These are phyloP conservation scores for Xiphias gladius DNA, from an alignment of 2,113 vertebrate genomes.

Conservation along the genomic window DNA sequence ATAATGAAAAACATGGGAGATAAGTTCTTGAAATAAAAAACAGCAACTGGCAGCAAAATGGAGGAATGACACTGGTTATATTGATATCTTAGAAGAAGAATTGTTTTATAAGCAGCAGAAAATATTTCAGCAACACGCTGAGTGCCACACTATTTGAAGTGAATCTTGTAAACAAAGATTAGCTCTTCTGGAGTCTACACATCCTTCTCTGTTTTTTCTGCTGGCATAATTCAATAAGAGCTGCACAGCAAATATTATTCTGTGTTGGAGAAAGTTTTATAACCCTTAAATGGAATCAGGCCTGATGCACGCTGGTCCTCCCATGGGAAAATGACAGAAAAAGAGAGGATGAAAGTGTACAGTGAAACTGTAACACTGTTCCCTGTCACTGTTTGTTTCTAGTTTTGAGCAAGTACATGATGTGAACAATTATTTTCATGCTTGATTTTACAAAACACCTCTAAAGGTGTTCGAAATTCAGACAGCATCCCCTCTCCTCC, in stretches of 20 bases:
- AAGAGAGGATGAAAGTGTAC: background rate
- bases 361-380: background rate
- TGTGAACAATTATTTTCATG: slow-evolving; percentile 21
- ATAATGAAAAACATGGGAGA: slow-evolving; percentile 26
- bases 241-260: slow-evolving; percentile 80
- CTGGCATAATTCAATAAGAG: slow-evolving; percentile 73
- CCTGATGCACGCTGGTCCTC: slow-evolving; percentile 55
- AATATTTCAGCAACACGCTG: slow-evolving; percentile 3
- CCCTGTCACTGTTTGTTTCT: slow-evolving; percentile 32
- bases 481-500: slow-evolving; percentile 47
- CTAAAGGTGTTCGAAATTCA: slow-evolving; percentile 47
- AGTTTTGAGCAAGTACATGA: slow-evolving; percentile 7
- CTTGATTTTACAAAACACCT: slow-evolving; percentile 34
- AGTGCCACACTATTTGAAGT: background rate
- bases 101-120: slow-evolving; percentile 15
- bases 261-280: slow-evolving; percentile 73
- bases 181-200: slow-evolving; percentile 19
- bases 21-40: background rate
- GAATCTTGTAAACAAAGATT: slow-evolving; percentile 42
- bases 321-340: slow-evolving; percentile 51
- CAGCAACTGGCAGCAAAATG: background rate
- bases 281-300: slow-evolving; percentile 75
- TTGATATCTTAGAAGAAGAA: background rate
- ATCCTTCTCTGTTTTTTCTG: slow-evolving; percentile 31
- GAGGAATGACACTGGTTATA: background rate